Conservation (phyloP, 2,888 invertebrate genomes). For the Icerya purchasi region DNA sequence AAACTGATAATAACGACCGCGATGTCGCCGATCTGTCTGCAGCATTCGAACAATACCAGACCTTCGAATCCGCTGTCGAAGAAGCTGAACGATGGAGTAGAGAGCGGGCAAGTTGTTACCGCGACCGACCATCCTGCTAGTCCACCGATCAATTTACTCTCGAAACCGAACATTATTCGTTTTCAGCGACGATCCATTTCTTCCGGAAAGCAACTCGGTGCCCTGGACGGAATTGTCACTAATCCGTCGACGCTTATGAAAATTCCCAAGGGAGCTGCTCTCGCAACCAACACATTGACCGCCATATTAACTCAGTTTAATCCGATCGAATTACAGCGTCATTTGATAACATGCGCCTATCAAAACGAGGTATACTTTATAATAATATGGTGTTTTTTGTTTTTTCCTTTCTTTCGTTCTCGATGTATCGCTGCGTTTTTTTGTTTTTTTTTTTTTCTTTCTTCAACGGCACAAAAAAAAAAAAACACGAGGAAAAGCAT, state of each 20-base stretch:
- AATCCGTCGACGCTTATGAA: neutral
- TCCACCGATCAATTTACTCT: conserved; percentile 33
- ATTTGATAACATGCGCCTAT: conserved; percentile 45
- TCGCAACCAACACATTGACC: conserved; percentile 25
- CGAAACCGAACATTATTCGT: neutral
- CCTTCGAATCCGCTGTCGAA: conserved; percentile 15
- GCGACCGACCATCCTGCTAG: conserved; percentile 38
- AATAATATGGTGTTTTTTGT: too few species aligned
- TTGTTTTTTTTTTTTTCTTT: too few species aligned
- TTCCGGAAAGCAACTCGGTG: conserved; percentile 31
- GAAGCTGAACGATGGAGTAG: conserved; percentile 10
- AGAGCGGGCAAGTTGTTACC: conserved; percentile 1
- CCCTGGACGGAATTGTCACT: conserved; percentile 21
- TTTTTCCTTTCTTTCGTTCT: too few species aligned
- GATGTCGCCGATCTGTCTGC: neutral
- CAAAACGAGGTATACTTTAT: conserved; percentile 63
- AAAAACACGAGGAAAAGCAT: too few species aligned
- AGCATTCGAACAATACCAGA: neutral
- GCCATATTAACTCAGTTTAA: conserved; percentile 55
- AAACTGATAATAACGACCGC: neutral
- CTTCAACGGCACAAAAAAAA: too few species aligned
- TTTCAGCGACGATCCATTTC: neutral
- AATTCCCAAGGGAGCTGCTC: neutral
- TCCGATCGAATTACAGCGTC: conserved; percentile 61
- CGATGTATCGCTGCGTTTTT: too few species aligned